Conservation (phyloP, 2,888 invertebrate species). For the Eremobia ochroleuca region DNA sequence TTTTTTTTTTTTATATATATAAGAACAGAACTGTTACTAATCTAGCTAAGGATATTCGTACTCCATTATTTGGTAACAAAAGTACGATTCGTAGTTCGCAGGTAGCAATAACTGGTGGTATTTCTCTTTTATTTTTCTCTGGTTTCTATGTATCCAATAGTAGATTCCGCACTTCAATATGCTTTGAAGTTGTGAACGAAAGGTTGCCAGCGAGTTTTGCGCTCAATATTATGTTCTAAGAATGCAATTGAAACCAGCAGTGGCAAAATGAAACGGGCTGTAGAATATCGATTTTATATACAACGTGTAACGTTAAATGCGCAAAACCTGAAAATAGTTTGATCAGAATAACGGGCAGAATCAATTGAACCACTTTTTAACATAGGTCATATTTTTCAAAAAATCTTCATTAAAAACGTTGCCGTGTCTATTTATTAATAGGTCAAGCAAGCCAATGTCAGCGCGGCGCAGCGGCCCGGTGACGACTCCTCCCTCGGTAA, state of each 20-base stretch:
- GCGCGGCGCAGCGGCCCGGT: too few relatives aligned
- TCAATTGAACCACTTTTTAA: too few relatives aligned
- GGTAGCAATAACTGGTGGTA: background rate
- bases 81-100: background rate
- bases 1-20: too few relatives aligned
- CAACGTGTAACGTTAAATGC: too few relatives aligned
- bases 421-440: too few relatives aligned
- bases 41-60: background rate
- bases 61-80: background rate
- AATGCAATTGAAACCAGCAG: slow-evolving; percentile 46
- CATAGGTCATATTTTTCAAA: too few relatives aligned
- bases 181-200: slow-evolving; percentile 47
- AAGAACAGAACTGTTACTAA: background rate
- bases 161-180: slow-evolving; percentile 36
- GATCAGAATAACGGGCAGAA: too few relatives aligned
- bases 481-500: too few relatives aligned
- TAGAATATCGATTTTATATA: background rate
- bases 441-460: too few relatives aligned
- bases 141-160: background rate
- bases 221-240: slow-evolving; percentile 51
- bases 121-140: background rate
- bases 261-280: slow-evolving; percentile 22
- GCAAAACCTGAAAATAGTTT: too few relatives aligned
- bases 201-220: background rate
- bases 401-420: too few relatives aligned